phyloP scores from a whole-genome alignment of 2,113 vertebrate genomes.

The Isurus oxyrinchus region DNA sequence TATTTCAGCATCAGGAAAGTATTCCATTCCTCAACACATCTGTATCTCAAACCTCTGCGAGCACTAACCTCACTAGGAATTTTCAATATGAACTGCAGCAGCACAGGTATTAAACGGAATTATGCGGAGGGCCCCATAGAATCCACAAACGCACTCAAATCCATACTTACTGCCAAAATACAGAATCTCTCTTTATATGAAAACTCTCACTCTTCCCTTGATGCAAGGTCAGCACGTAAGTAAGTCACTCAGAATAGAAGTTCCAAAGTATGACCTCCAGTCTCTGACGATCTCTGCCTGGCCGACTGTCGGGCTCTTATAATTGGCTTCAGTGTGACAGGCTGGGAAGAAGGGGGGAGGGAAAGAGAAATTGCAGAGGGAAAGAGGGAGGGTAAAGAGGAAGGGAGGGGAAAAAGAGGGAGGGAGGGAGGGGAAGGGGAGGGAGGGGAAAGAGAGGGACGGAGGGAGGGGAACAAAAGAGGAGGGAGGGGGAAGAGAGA shows the following conservation, averaged over 20 bases:
- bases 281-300: too few species aligned
- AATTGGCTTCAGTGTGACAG: too few species aligned
- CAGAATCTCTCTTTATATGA: not conserved
- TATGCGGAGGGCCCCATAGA: not conserved
- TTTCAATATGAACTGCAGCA: not conserved
- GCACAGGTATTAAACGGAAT: not conserved
- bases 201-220: not conserved
- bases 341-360: too few species aligned
- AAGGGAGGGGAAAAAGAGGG: too few species aligned
- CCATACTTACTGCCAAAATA: not conserved
- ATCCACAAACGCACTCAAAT: not conserved
- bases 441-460: too few species aligned
- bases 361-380: not conserved
- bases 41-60: not conserved
- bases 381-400: not conserved
- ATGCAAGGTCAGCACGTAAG: not conserved
- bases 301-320: too few species aligned
- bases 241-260: not conserved
- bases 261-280: not conserved
- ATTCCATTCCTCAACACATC: not conserved
- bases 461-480: too few species aligned
- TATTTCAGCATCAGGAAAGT: not conserved
- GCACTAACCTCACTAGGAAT: not conserved
- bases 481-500: not conserved
- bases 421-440: too few species aligned